Conservation (phyloP, 2,888 invertebrate species). For the Tenthredo amoena region DNA sequence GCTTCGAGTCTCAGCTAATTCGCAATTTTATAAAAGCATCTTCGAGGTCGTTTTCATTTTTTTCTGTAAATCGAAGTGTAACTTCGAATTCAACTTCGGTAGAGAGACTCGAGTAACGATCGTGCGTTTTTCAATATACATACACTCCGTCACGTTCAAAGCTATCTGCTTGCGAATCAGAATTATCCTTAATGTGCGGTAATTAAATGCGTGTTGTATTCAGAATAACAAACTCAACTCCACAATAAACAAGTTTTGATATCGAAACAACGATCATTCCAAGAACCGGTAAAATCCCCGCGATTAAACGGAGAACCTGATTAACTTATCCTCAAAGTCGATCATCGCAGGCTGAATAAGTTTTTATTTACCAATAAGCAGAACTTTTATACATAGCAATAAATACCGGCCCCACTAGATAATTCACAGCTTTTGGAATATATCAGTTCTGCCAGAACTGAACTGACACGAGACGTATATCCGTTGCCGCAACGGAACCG, state of each 20-base stretch:
- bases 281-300: background rate
- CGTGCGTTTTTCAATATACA: background rate
- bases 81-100: background rate
- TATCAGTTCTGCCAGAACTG: background rate
- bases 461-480: constrained; percentile 13
- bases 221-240: background rate
- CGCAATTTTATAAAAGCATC: background rate
- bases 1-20: background rate
- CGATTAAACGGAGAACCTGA: background rate
- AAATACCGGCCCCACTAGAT: too few relatives aligned
- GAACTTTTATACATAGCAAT: background rate
- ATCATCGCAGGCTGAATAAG: background rate
- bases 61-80: background rate
- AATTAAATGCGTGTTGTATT: background rate
- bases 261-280: background rate
- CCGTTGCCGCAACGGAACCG: constrained; percentile 36
- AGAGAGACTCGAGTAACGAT: background rate
- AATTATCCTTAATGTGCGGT: background rate
- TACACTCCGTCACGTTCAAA: background rate
- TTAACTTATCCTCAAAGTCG: background rate
- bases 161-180: background rate
- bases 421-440: background rate
- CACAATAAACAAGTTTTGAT: background rate
- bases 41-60: background rate
- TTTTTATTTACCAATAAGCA: background rate